Conservation (phyloP, 2,113 vertebrate genomes). For the Gorilla gorilla region DNA sequence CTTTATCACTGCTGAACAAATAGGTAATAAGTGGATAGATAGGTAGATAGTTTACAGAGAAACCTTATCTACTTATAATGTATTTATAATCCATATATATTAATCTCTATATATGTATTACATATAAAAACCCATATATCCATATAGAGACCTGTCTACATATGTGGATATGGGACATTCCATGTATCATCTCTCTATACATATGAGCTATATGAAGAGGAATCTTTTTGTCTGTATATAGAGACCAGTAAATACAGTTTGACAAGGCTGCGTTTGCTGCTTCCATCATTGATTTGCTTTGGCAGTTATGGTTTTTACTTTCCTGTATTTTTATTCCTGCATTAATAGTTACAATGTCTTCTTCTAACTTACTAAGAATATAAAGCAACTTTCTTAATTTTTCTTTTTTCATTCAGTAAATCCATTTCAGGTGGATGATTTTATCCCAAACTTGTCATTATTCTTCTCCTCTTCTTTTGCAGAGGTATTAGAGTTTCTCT, state of each 20-base stretch:
- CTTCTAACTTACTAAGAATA: background rate
- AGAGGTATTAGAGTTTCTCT: background rate
- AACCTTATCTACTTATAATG: background rate
- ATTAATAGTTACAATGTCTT: background rate
- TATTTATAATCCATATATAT: background rate
- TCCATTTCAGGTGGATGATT: background rate
- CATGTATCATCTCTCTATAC: background rate
- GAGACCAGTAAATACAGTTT: background rate
- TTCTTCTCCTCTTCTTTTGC: background rate
- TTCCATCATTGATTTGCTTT: background rate
- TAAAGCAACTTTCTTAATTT: background rate
- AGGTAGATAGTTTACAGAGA: background rate
- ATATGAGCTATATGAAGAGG: background rate
- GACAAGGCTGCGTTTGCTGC: background rate
- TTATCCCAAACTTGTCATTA: background rate
- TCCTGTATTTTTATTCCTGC: background rate
- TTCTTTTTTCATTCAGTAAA: conserved; percentile 6
- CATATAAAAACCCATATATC: background rate
- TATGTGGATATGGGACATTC: background rate
- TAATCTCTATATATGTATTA: background rate
- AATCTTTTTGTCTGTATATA: background rate
- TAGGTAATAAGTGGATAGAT: background rate
- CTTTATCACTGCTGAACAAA: background rate
- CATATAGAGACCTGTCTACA: background rate
- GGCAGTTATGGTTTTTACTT: background rate